A percentile compares a stretch with the other conserved stretches of the same genome.
phyloP scores from a whole-genome alignment of 2,888 invertebrate genomes.

The Prosapia bicincta region DNA sequence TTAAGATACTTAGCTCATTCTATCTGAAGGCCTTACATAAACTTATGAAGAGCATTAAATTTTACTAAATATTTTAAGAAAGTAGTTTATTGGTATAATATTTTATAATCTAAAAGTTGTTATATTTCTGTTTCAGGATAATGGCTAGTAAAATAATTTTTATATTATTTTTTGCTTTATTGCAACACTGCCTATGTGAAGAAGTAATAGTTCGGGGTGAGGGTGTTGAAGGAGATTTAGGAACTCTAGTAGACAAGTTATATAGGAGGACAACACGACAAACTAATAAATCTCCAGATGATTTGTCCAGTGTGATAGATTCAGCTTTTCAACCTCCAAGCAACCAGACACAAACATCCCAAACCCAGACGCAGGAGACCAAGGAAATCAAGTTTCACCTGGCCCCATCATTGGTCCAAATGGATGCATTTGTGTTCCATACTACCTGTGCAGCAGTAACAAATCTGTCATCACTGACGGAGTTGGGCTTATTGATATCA shows the following conservation, averaged over 20 bases:
- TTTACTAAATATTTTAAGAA: too few relatives aligned
- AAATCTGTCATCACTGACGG: background rate
- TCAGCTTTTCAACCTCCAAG: background rate
- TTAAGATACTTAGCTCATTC: too few relatives aligned
- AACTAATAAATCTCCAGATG: background rate
- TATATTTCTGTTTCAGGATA: too few relatives aligned
- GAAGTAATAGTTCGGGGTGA: background rate
- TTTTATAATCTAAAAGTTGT: too few relatives aligned
- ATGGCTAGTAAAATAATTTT: too few relatives aligned
- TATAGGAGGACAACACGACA: background rate
- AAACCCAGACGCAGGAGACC: background rate
- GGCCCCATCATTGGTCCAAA: background rate
- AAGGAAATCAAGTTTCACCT: background rate
- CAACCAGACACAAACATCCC: background rate
- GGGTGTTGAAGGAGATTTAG: background rate
- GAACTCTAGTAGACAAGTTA: background rate
- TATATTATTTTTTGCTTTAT: background rate
- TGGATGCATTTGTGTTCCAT: constrained; percentile 3
- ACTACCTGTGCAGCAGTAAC: constrained; percentile 9
- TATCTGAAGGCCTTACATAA: too few relatives aligned
- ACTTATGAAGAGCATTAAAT: too few relatives aligned
- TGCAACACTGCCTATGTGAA: background rate
- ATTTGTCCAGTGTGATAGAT: background rate
- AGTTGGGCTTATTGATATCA: background rate
- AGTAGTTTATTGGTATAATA: too few relatives aligned